Evolutionary conservation across 2,797 vertebrate species (phyloP), one percentile per base, ranked within the genome.

Genomic region (Fringilla coelebs): DNA sequence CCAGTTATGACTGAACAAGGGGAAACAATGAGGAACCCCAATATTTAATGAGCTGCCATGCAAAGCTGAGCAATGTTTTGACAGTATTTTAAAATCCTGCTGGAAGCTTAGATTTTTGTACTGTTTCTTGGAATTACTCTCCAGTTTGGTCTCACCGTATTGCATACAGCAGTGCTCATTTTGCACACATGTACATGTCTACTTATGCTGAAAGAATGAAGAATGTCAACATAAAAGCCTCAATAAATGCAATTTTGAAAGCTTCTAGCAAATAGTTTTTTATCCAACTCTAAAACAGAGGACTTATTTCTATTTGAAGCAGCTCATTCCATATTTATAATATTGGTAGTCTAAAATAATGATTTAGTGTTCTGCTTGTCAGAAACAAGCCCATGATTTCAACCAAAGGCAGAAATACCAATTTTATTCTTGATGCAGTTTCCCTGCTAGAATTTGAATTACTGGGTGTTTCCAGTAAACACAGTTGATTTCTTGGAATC

Each of bases 291-390:
- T n/a, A 57, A 31, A 34, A 29, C 36, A 28, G 58, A 72, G 32
- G 20, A 43, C 62, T 87, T 75, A 26, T 4, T 82, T 82, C 48
- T 76, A 4, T 70, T 57, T 71, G 41, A 84, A 86, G 73, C 43
- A 66, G 31, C 48, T 81, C 70, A 36, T 90, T 94, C 40, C 58
- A 32, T 92, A 84, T 94, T 95, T 89, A 72, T 90, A 54, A 28
- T 55, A 28, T 19, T 17, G 55, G 65, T 57, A 43, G 25, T 61
- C 51, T 77, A n/a, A 82, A 93, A 54, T 48, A 31, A 22, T 9
- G 0, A 91, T 90, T 86, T 77, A 91, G 40, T 22, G 20, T 76
- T 94, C 36, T 77, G 67, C 28, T 62, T 85, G 51, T 75, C 61
- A 82, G 71, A 84, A 90, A 58, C 48, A 79, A 77, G 74, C 17